These are phyloP conservation scores for Sebastolobus alascanus DNA, from an alignment of 2,797 vertebrate genomes.

Conservation along the genomic window DNA sequence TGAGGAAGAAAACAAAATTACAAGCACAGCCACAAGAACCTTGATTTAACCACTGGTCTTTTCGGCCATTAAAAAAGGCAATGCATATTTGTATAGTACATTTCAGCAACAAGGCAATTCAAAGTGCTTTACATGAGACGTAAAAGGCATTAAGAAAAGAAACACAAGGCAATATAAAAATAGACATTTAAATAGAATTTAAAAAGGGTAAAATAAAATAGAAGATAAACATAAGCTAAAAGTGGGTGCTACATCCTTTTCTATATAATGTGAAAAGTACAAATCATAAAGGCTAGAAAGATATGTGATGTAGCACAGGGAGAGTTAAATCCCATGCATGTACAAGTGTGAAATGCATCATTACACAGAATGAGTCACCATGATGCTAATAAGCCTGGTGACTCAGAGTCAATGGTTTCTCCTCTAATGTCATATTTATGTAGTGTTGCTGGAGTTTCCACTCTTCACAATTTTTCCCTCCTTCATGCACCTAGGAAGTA, in stretches of 20 bases:
- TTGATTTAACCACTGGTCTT: neutral
- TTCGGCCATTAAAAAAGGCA: neutral
- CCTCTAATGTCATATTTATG: neutral
- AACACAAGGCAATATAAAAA: neutral
- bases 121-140: neutral
- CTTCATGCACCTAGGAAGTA: neutral
- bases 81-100: neutral
- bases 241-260: neutral
- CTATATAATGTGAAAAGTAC: neutral
- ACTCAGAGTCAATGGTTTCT: neutral
- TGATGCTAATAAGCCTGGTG: neutral
- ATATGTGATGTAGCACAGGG: neutral
- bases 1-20: slow-evolving; percentile 49
- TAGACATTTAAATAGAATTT: neutral
- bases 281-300: neutral
- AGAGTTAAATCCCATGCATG: neutral
- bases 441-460: too few relatives aligned
- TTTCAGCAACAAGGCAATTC: neutral
- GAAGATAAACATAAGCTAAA: neutral
- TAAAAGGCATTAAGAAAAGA: neutral
- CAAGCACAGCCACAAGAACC: slow-evolving; percentile 1
- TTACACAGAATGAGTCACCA: slow-evolving; percentile 5
- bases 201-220: neutral
- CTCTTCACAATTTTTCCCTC: neutral
- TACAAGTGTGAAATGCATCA: slow-evolving; percentile 1